Base-by-base conservation (phyloP, 2,888 invertebrate species). In the Eupithecia subumbrata region DNA sequence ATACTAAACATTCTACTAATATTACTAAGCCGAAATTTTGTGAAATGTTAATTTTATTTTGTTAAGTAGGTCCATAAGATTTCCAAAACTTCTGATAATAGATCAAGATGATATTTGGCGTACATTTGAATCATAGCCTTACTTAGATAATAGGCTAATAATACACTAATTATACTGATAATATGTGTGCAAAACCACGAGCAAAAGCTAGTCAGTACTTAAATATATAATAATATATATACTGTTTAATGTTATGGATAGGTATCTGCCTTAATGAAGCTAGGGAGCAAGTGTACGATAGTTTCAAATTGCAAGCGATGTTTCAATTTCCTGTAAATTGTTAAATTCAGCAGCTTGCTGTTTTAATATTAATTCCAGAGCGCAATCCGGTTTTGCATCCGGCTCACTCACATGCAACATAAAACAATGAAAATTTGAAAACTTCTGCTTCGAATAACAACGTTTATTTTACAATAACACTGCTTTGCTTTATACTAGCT, bases 391-490 rank as follows among this genome's bases (percentile, higher is more conserved):
- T 68, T 43, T 69, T 66, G 78, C 72, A 74, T 79, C 76, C 79
- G 60, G 43, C 74, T 73, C 77, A 37, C 74, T 72, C 77, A 79
- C 76, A 72, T 77, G 78, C 77, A 80, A 81, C 81, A 78, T 79
- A 79, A 74, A 76, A 82, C 82, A 84, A 83, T 84, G 85, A 83
- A 86, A 86, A 87, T 87, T 86, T 83, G 82, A 85, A 87, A 87
- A 88, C 84, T 89, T 88, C 76, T 70, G 72, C 74, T 78, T 77
- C 79, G 81, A 79, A 81, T 81, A 81, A 79, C 76, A 67, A 67
- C 66, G 66, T 67, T 34, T n/a, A n/a, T 67, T 37, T 40, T 67
- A 67, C 66, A 67, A 67, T 67, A 67, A 37, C 66, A n/a, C 12
- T 22, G 60, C 14, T 25, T 25, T 14, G 12, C 14, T 66, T 37